Conservation (phyloP, 2,888 invertebrate species). For the Meta bourneti region DNA sequence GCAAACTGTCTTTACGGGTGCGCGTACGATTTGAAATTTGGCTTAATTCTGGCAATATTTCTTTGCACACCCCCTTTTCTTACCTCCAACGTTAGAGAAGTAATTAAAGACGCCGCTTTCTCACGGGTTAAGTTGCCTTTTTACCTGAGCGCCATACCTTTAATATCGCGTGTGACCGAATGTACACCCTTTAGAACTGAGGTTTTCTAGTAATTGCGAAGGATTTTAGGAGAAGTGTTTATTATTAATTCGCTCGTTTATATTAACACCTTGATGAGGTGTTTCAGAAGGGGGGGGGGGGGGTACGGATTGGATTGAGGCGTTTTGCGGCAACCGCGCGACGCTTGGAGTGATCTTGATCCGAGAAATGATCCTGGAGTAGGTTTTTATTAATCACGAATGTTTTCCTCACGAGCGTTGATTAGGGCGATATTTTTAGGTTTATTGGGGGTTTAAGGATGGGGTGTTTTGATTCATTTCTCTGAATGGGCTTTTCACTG, state of each 20-base stretch:
- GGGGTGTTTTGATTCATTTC: constrained; percentile 46
- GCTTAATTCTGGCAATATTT: constrained; percentile 71
- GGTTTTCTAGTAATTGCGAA: constrained; percentile 73
- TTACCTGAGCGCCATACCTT: constrained; percentile 27
- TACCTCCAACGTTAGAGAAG: constrained; percentile 12
- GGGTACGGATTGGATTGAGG: not conserved
- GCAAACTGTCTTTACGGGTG: constrained; percentile 52
- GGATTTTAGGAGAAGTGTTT: constrained; percentile 63
- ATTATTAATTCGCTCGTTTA: constrained; percentile 75
- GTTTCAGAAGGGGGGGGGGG: not conserved
- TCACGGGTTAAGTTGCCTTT: constrained; percentile 31
- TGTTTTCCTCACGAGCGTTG: constrained; percentile 29
- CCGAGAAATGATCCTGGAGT: constrained; percentile 21
- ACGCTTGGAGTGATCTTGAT: constrained; percentile 41
- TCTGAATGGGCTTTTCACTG: not conserved
- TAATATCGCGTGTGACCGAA: constrained; percentile 43
- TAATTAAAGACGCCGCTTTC: constrained; percentile 67
- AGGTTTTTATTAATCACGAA: constrained; percentile 64
- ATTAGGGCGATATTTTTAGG: constrained; percentile 49
- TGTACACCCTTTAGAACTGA: constrained; percentile 22
- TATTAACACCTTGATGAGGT: constrained; percentile 60
- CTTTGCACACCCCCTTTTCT: constrained; percentile 48
- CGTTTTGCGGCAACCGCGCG: not conserved
- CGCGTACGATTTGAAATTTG: constrained; percentile 55
- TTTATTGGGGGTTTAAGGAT: constrained; percentile 6